phyloP scores from a whole-genome alignment of 2,888 invertebrate species.

The Drosophila prolongata region DNA sequence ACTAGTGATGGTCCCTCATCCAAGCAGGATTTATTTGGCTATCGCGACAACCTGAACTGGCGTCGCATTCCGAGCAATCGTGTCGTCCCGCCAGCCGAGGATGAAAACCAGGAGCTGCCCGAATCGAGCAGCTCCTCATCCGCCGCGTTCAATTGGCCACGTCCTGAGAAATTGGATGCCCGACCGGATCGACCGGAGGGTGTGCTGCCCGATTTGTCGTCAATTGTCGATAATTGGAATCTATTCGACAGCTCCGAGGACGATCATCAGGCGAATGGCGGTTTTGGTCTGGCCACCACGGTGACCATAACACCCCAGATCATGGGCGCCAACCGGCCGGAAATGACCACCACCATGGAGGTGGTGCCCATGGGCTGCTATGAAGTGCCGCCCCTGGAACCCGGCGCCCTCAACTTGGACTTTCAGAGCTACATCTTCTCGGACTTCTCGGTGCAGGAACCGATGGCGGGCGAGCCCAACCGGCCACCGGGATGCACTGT shows the following conservation, averaged over 20 bases:
- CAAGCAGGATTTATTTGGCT: no score
- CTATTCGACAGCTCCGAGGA: no score
- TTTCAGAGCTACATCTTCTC: conserved; percentile 23
- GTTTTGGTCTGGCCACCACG: conserved; percentile 1
- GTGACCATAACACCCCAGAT: conserved; percentile 20
- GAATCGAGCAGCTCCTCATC: neutral
- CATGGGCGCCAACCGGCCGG: no score
- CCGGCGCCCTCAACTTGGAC: conserved; percentile 9
- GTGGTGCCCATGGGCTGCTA: conserved; percentile 23
- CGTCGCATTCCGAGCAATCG: no score
- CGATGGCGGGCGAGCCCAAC: neutral
- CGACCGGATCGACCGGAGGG: no score
- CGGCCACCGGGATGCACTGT: neutral
- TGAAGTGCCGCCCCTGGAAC: neutral
- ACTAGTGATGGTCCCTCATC: no score
- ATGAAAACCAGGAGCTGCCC: neutral
- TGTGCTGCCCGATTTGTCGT: no score
- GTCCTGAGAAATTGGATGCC: no score
- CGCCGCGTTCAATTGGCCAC: neutral
- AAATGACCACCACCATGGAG: conserved; percentile 4
- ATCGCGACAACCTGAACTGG: no score
- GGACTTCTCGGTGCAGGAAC: conserved; percentile 1
- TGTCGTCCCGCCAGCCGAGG: neutral
- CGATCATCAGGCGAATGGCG: no score
- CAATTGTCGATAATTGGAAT: no score